phyloP scores from a whole-genome alignment of 2,888 invertebrate species.

The Seira sanloemensis region DNA sequence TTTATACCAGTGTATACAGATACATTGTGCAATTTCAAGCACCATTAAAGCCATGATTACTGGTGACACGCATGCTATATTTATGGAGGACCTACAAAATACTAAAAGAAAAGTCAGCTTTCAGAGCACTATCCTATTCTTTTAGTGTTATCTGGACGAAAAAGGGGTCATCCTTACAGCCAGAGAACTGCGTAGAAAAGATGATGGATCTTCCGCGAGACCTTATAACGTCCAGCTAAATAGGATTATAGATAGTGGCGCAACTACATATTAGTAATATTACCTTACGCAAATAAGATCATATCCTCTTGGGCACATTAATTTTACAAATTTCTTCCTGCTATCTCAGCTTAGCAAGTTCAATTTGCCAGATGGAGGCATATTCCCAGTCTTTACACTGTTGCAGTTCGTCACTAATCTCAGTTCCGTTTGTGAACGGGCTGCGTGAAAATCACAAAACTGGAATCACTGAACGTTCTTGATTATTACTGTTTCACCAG shows the following conservation, averaged over 20 bases:
- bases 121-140: too few species aligned
- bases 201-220: too few species aligned
- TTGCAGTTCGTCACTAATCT: neutral
- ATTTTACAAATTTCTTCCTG: constrained; percentile 1
- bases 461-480: too few species aligned
- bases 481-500: too few species aligned
- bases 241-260: neutral
- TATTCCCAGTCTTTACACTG: neutral
- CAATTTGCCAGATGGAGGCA: neutral
- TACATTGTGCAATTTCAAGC: constrained; percentile 46
- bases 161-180: neutral
- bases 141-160: too few species aligned
- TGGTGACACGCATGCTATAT: constrained; percentile 49
- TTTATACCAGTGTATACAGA: neutral
- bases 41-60: constrained; percentile 44
- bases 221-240: neutral
- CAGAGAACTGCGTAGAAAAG: too few species aligned
- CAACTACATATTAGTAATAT: too few species aligned
- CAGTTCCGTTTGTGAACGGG: neutral
- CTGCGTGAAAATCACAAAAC: neutral
- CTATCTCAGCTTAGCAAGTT: too few species aligned
- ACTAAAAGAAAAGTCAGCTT: constrained; percentile 10
- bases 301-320: neutral
- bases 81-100: too few species aligned
- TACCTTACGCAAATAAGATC: neutral